A percentile compares a stretch with the other conserved stretches of the same genome.
These are phyloP conservation scores for Pemphigus obesinymphae DNA, from an alignment of 1,140 invertebrate genomes.

Conservation along the genomic window DNA sequence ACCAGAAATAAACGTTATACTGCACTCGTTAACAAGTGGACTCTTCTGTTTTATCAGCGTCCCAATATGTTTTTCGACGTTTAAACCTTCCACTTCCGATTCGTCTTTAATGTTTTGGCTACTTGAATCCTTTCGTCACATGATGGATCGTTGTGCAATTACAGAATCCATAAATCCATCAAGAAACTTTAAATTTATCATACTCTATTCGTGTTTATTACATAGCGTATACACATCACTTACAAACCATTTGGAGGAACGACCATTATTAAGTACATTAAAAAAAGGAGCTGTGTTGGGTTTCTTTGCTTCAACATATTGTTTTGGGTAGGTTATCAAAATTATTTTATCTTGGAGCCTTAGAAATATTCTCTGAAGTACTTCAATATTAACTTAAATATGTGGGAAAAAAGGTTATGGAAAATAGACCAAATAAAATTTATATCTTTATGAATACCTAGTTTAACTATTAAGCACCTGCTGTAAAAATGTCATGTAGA, in stretches of 20 bases:
- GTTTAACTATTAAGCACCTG: too few relatives aligned
- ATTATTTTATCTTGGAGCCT: neutral
- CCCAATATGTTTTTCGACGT: constrained; percentile 34
- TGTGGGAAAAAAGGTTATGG: too few relatives aligned
- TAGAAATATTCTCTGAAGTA: neutral
- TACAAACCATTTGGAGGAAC: neutral
- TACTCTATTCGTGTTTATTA: constrained; percentile 28
- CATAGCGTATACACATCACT: constrained; percentile 13
- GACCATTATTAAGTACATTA: neutral
- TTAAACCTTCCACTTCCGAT: neutral
- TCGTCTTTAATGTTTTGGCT: constrained; percentile 6
- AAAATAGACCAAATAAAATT: too few relatives aligned
- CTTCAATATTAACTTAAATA: neutral
- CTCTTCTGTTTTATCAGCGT: constrained; percentile 29
- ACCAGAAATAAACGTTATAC: constrained; percentile 18
- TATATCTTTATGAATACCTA: too few relatives aligned
- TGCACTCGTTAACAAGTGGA: constrained; percentile 13
- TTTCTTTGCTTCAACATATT: constrained; percentile 28
- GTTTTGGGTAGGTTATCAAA: constrained; percentile 33
- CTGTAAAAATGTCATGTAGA: too few relatives aligned
- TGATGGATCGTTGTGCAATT: constrained; percentile 1
- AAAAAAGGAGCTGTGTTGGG: constrained; percentile 14
- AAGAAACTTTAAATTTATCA: constrained; percentile 37
- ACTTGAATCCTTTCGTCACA: neutral
- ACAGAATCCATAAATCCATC: neutral